Conservation (phyloP, 2,888 invertebrate species). For the Deilephila elpenor region DNA sequence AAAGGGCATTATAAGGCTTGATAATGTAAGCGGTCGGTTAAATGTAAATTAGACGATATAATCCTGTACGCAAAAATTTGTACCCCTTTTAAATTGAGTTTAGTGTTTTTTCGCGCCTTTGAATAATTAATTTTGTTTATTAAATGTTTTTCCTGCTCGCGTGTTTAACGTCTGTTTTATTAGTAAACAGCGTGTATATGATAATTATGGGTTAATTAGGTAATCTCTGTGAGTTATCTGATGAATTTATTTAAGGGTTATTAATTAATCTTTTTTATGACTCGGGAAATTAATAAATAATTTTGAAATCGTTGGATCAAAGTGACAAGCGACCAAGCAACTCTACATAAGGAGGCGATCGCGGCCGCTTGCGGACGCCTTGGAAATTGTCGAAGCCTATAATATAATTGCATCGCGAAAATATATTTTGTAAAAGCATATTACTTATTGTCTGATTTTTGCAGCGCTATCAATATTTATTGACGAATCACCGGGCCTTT, state of each 20-base stretch:
- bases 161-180: conserved; percentile 16
- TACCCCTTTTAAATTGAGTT: conserved; percentile 34
- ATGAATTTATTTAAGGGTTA: background rate
- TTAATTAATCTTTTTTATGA: background rate
- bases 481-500: no score
- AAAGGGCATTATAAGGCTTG: conserved; percentile 55
- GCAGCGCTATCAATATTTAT: no score
- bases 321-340: no score
- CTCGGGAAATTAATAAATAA: background rate
- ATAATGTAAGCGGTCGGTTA: conserved; percentile 57
- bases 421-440: no score
- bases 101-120: conserved; percentile 23
- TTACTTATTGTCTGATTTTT: no score
- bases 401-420: no score
- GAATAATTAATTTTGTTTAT: conserved; percentile 30
- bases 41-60: conserved; percentile 54
- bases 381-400: no score
- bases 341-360: no score
- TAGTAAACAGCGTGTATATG: background rate
- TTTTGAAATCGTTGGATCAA: no score
- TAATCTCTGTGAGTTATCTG: background rate
- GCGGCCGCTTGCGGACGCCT: no score
- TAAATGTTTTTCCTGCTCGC: conserved; percentile 18
- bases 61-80: conserved; percentile 49
- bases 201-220: background rate